These are phyloP conservation scores for Cavia aperea DNA, from an alignment of 2,113 vertebrate species.

Conservation along the genomic window DNA sequence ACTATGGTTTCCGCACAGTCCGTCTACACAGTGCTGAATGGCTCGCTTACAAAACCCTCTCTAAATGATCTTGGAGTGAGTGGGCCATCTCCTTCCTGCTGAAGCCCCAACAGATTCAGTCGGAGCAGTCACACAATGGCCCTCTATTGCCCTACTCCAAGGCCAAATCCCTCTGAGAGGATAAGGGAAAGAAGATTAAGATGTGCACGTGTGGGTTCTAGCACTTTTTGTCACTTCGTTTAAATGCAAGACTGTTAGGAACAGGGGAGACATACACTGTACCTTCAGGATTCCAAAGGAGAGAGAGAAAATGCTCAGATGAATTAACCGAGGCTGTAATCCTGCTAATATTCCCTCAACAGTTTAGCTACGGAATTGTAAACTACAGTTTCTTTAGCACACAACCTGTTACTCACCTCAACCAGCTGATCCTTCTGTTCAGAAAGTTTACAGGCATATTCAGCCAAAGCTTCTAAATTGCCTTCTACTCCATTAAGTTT, in stretches of 20 bases:
- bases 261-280: neutral
- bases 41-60: neutral
- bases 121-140: neutral
- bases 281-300: constrained; percentile 7
- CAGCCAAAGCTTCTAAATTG: constrained; percentile 91
- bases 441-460: constrained; percentile 88
- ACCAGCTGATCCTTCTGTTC: constrained; percentile 97
- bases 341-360: neutral
- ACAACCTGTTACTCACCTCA: constrained; percentile 81
- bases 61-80: neutral
- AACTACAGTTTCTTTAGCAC: neutral
- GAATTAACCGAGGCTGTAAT: neutral
- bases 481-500: constrained; percentile 91
- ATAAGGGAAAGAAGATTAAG: neutral
- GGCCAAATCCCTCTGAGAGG: neutral
- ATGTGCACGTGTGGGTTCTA: neutral
- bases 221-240: neutral
- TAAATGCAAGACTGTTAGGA: neutral
- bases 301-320: neutral
- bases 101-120: neutral
- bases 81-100: neutral
- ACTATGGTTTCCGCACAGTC: neutral
- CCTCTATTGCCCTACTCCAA: neutral
- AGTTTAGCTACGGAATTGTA: neutral
- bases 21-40: neutral